Conservation (phyloP, 2,113 vertebrate genomes). For the Lynx canadensis region DNA sequence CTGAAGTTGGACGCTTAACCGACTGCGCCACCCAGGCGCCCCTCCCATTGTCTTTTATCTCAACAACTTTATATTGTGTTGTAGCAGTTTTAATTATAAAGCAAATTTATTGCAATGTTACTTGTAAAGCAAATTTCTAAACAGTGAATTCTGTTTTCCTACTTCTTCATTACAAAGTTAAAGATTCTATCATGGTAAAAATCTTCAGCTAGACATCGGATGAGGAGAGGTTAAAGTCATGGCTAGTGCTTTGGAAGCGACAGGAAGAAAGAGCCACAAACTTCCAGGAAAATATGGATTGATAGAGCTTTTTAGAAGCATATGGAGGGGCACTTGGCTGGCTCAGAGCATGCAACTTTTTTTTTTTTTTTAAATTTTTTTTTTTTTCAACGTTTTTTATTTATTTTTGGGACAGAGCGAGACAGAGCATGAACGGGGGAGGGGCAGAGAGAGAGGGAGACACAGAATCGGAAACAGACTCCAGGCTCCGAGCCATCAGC, state of each 20-base stretch:
- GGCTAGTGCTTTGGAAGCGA: not conserved
- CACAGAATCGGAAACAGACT: no score
- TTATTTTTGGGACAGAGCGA: no score
- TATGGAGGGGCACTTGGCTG: not conserved
- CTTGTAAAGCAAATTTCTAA: constrained; percentile 4
- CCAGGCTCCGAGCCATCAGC: no score
- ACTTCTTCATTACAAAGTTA: constrained; percentile 1
- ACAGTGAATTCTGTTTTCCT: not conserved
- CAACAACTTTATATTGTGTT: not conserved
- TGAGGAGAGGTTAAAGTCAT: not conserved
- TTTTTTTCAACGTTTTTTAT: no score
- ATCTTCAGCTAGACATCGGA: not conserved
- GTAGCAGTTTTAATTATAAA: constrained; percentile 17
- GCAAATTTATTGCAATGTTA: not conserved
- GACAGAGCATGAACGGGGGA: no score
- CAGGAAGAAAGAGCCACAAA: constrained; percentile 5
- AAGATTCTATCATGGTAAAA: not conserved
- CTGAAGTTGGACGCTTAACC: no score
- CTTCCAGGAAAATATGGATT: not conserved
- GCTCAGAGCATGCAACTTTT: not conserved
- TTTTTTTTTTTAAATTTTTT: no score
- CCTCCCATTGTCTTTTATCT: constrained; percentile 15
- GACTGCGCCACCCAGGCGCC: no score
- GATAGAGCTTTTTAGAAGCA: not conserved
- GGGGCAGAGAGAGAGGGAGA: no score